Percentiles rank a stretch among this genome's conserved stretches.
Conservation (phyloP, 2,888 invertebrate genomes). For the Fragum whitleyi region DNA sequence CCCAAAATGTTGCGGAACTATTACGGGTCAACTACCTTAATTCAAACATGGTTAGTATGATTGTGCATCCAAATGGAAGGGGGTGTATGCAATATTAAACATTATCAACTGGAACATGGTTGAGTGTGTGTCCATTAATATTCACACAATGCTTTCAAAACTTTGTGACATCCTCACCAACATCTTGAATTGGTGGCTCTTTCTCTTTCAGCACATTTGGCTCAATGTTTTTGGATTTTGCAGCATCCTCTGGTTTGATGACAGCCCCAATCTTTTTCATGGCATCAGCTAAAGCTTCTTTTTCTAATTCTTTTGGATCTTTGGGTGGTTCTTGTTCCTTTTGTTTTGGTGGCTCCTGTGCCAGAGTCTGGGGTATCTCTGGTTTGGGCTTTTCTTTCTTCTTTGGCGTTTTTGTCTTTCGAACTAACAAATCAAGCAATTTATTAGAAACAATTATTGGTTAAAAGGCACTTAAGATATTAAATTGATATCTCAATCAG, state of each 20-base stretch:
- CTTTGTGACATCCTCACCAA: slow-evolving; percentile 23
- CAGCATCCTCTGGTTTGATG: background rate
- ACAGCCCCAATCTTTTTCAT: slow-evolving; percentile 15
- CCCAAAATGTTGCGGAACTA: too few relatives aligned
- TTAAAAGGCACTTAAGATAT: background rate
- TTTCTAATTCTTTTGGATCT: slow-evolving; percentile 16
- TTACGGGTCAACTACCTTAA: too few relatives aligned
- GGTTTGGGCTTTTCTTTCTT: slow-evolving; percentile 17
- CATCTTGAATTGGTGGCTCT: slow-evolving; percentile 53
- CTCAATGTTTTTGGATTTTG: slow-evolving; percentile 38
- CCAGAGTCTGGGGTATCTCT: slow-evolving; percentile 19
- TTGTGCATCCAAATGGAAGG: too few relatives aligned
- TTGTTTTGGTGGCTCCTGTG: slow-evolving; percentile 22
- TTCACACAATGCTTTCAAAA: background rate
- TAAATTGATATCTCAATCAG: too few relatives aligned
- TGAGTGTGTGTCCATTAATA: background rate
- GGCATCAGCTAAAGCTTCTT: slow-evolving; percentile 15
- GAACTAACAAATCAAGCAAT: background rate
- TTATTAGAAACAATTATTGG: too few relatives aligned
- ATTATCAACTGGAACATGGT: background rate
- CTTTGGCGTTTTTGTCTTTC: slow-evolving; percentile 26
- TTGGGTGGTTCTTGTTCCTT: slow-evolving; percentile 6
- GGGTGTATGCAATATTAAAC: too few relatives aligned
- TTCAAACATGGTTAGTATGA: too few relatives aligned
- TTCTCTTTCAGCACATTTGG: slow-evolving; percentile 54